Evolutionary conservation across 2,797 vertebrate genomes (phyloP).

Genomic region (Centroberyx gerrardi): DNA sequence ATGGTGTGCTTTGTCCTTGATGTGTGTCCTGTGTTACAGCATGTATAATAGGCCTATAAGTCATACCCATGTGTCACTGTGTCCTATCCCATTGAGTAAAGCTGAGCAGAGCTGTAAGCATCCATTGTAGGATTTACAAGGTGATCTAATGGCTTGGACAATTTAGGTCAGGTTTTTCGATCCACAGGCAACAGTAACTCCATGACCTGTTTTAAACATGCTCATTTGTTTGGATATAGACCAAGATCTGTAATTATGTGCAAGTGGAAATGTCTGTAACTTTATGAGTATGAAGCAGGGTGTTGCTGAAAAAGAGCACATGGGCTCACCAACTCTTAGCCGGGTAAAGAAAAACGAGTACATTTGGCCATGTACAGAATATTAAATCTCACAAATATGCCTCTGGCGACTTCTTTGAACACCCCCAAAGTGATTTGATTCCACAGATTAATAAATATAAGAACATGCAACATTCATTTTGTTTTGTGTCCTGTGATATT

Average conservation of each 20-base stretch:
- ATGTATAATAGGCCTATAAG: not conserved
- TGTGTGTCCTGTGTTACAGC: not conserved
- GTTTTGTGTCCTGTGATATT: not conserved
- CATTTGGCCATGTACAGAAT: not conserved
- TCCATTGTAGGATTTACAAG: not conserved
- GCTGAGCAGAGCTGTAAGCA: conserved; percentile 14
- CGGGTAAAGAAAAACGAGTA: not conserved
- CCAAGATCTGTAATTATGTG: not conserved
- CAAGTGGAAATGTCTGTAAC: no score
- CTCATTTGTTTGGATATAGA: not conserved
- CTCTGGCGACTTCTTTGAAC: not conserved
- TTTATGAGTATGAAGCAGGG: not conserved
- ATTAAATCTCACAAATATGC: not conserved
- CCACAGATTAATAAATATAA: not conserved
- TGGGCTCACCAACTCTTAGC: no score
- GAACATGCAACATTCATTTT: not conserved
- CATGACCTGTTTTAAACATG: not conserved
- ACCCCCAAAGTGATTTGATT: not conserved
- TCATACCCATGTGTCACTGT: not conserved
- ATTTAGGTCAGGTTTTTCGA: not conserved
- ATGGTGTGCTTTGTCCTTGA: not conserved
- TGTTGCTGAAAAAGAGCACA: not conserved
- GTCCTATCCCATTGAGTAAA: not conserved
- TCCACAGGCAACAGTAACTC: not conserved
- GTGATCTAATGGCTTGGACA: not conserved